Evolutionary conservation across 2,113 vertebrate genomes (phyloP).

Genomic region (Triplophysa dalaica): DNA sequence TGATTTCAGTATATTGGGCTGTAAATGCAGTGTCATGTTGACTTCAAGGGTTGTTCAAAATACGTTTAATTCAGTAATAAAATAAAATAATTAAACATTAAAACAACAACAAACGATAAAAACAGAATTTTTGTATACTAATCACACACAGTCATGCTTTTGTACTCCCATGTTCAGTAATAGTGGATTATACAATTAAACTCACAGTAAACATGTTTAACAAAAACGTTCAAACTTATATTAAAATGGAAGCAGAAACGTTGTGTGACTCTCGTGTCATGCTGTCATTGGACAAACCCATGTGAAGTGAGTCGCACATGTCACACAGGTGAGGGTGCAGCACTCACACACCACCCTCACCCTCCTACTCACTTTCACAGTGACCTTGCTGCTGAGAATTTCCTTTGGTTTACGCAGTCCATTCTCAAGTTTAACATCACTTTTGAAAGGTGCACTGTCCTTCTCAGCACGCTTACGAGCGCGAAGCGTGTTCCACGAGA

Average conservation of each 20-base stretch:
- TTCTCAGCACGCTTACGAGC: slow-evolving; percentile 95
- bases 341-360: slow-evolving; percentile 22
- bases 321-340: slow-evolving; percentile 38
- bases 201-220: too few species aligned
- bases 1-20: too few species aligned
- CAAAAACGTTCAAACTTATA: neutral
- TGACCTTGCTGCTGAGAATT: slow-evolving; percentile 87
- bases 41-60: too few species aligned
- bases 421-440: slow-evolving; percentile 82
- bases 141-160: too few species aligned
- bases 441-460: slow-evolving; percentile 82
- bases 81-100: too few species aligned
- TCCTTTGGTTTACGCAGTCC: slow-evolving; percentile 94
- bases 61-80: too few species aligned
- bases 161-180: too few species aligned
- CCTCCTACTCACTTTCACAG: slow-evolving; percentile 97
- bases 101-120: too few species aligned
- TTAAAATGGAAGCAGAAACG: neutral
- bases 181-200: too few species aligned
- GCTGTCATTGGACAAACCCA: neutral
- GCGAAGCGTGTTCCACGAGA: slow-evolving; percentile 98
- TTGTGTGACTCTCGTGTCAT: neutral
- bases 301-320: neutral
- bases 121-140: too few species aligned
- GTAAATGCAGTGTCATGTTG: too few species aligned